phyloP scores from a whole-genome alignment of 37 sponge, comb jelly and placozoan genomes.

The Aphrocallistes beatrix region DNA sequence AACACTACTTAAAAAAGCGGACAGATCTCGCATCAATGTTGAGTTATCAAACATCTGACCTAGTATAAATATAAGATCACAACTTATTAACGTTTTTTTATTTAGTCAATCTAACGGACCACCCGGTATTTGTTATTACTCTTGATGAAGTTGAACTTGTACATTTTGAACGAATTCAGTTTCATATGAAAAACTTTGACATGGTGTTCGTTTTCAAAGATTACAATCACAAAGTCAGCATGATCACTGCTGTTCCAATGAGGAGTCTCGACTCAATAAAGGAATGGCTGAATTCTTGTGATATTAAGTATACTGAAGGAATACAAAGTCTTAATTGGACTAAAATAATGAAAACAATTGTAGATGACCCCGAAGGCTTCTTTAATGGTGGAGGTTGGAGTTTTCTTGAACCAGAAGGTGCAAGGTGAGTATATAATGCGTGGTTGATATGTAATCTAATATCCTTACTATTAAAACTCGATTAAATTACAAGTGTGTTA shows the following conservation, averaged over 20 bases:
- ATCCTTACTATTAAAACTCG: too few species aligned
- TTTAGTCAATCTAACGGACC: constrained; percentile 22
- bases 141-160: constrained; percentile 92
- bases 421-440: neutral
- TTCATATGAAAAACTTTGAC: constrained; percentile 97
- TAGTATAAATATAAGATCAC: neutral
- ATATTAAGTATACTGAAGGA: constrained; percentile 96
- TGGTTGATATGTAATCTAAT: too few species aligned
- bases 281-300: constrained; percentile 94
- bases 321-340: constrained; percentile 92
- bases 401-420: constrained; percentile 85
- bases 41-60: too few species aligned
- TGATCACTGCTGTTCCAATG: constrained; percentile 86
- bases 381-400: constrained; percentile 94
- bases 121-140: constrained; percentile 76
- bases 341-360: constrained; percentile 98
- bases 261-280: constrained; percentile 78
- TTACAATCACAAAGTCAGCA: constrained; percentile 79
- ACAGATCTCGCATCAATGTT: too few species aligned
- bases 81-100: neutral
- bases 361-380: constrained; percentile 89
- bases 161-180: constrained; percentile 92
- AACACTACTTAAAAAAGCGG: too few species aligned
- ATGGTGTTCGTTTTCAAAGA: constrained; percentile 97
- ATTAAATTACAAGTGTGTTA: too few species aligned